These are phyloP conservation scores for Tinamus guttatus DNA, from an alignment of 2,113 vertebrate species.

Conservation along the genomic window DNA sequence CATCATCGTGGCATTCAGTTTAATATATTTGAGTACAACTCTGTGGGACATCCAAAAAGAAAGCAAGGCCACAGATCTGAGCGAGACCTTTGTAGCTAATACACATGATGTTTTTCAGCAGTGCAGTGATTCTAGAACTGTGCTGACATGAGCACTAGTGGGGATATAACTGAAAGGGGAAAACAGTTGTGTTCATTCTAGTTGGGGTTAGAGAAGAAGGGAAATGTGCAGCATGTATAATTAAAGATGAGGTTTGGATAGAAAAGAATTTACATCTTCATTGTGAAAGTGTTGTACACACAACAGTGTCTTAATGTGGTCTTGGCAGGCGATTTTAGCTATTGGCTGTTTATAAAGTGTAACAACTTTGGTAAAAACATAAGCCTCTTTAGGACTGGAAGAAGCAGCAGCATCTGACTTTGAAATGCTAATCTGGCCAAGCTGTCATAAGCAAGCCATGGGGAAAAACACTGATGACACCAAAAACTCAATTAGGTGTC, in stretches of 20 bases:
- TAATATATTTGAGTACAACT: neutral
- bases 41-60: neutral
- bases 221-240: neutral
- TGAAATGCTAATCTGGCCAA: neutral
- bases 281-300: neutral
- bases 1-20: neutral
- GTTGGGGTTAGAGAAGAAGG: neutral
- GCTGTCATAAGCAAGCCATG: neutral
- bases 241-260: neutral
- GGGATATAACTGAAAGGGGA: neutral
- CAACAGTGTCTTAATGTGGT: neutral
- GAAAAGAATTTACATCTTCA: fast-evolving
- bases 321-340: neutral
- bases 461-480: neutral
- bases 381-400: neutral
- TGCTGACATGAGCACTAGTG: neutral
- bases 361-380: neutral
- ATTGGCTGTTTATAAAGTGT: neutral
- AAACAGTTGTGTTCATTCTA: neutral
- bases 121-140: neutral
- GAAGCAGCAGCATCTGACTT: neutral
- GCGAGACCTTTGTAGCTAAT: neutral
- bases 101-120: neutral
- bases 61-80: neutral
- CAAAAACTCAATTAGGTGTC: neutral